These are phyloP conservation scores for Rhinichthys osculus DNA, from an alignment of 2,797 vertebrate species.

Conservation along the genomic window DNA sequence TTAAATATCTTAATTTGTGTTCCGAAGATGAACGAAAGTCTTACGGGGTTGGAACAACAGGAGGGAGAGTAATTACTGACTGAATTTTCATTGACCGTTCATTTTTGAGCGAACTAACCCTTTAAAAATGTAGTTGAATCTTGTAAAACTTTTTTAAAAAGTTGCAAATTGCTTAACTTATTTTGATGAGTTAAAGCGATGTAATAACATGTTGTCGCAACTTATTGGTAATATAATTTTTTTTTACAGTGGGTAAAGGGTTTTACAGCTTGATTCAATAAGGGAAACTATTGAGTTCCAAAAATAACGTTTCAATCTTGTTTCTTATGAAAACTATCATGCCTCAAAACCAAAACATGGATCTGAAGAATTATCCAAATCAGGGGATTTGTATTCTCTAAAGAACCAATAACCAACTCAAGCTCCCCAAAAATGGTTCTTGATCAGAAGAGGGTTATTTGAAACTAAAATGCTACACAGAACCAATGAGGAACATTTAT, in stretches of 20 bases:
- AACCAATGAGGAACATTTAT: not conserved
- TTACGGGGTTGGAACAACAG: too few species aligned
- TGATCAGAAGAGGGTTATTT: not conserved
- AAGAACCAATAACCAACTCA: not conserved
- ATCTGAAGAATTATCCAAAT: not conserved
- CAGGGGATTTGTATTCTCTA: not conserved
- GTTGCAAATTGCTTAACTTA: too few species aligned
- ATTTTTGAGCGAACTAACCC: too few species aligned
- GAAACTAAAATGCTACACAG: not conserved
- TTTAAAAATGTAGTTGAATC: too few species aligned
- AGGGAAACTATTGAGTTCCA: not conserved
- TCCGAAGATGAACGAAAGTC: too few species aligned
- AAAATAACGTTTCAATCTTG: not conserved
- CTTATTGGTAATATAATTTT: not conserved
- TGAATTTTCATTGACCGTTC: too few species aligned
- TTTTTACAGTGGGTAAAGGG: not conserved
- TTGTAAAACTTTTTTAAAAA: too few species aligned
- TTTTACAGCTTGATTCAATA: not conserved
- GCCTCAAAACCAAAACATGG: not conserved
- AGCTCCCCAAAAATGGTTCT: not conserved
- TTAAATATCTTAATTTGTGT: too few species aligned
- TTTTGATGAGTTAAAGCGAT: too few species aligned
- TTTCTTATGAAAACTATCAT: not conserved
- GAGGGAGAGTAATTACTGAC: too few species aligned
- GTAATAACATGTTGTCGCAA: not conserved